These are phyloP conservation scores for Argyrosomus regius DNA, from an alignment of 2,797 vertebrate genomes.

Conservation along the genomic window DNA sequence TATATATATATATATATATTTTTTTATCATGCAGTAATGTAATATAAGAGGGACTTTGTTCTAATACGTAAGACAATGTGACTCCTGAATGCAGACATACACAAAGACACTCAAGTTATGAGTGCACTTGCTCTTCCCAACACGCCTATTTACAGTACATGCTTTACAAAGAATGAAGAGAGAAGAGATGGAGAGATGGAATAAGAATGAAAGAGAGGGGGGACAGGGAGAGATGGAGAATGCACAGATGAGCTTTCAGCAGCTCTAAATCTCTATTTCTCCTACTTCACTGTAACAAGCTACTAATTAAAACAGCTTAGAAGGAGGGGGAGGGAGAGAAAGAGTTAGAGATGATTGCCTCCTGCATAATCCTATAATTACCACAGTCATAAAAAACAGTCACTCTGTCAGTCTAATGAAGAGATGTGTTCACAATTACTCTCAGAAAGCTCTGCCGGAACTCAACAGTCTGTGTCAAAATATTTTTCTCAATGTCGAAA, in stretches of 20 bases:
- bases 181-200: constrained; percentile 42
- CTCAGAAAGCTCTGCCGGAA: constrained; percentile 66
- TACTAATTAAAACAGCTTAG: constrained; percentile 87
- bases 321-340: constrained; percentile 68
- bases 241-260: constrained; percentile 80
- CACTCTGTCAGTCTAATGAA: constrained; percentile 82
- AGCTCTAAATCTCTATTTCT: constrained; percentile 83
- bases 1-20: too few relatives aligned
- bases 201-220: constrained; percentile 51
- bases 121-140: constrained; percentile 34
- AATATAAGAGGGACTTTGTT: not conserved
- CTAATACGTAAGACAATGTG: not conserved
- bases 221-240: constrained; percentile 48
- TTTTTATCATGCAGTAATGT: not conserved
- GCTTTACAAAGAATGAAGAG: constrained; percentile 42
- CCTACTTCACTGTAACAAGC: constrained; percentile 83
- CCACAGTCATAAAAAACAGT: constrained; percentile 82
- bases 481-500: constrained; percentile 32
- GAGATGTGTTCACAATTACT: constrained; percentile 79
- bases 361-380: constrained; percentile 88
- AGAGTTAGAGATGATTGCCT: constrained; percentile 80
- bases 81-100: not conserved
- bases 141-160: constrained; percentile 57
- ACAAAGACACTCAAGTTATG: constrained; percentile 26
- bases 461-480: constrained; percentile 59